A percentile compares a stretch with the other conserved stretches of the same genome.
Conservation (phyloP, 2,113 vertebrate species). For the Pangasianodon gigas region DNA sequence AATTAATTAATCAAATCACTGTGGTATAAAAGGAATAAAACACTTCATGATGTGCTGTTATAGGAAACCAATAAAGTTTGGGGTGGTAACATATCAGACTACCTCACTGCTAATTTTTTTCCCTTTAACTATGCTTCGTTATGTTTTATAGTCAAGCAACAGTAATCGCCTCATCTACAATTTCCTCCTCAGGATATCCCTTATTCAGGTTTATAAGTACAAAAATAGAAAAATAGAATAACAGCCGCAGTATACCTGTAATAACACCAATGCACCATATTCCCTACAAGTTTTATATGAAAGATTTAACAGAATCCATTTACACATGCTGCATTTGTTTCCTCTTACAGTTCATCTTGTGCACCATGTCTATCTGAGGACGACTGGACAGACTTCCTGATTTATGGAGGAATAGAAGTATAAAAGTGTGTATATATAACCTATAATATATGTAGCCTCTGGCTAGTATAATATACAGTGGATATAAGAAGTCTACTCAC, state of each 20-base stretch:
- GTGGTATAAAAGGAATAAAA: not conserved
- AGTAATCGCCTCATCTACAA: not conserved
- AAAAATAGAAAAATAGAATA: not conserved
- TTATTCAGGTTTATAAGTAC: not conserved
- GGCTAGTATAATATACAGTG: not conserved
- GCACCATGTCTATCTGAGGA: constrained; percentile 77
- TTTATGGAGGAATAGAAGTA: constrained; percentile 20
- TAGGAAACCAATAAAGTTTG: not conserved
- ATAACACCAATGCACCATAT: not conserved
- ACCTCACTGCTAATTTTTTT: not conserved
- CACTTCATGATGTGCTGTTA: not conserved
- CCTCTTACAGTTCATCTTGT: constrained; percentile 78
- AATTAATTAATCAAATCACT: not conserved
- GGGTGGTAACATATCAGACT: not conserved
- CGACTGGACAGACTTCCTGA: not conserved
- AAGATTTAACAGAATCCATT: not conserved
- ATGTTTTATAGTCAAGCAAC: not conserved
- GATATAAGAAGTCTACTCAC: too few relatives aligned
- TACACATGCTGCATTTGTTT: not conserved
- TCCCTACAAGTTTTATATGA: not conserved
- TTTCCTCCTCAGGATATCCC: not conserved
- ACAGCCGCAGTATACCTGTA: not conserved
- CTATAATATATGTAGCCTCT: constrained; percentile 26
- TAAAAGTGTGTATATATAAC: not conserved
- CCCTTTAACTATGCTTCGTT: not conserved